Base-by-base conservation (phyloP, 2,888 invertebrate species). In the Craniophora ligustri region DNA sequence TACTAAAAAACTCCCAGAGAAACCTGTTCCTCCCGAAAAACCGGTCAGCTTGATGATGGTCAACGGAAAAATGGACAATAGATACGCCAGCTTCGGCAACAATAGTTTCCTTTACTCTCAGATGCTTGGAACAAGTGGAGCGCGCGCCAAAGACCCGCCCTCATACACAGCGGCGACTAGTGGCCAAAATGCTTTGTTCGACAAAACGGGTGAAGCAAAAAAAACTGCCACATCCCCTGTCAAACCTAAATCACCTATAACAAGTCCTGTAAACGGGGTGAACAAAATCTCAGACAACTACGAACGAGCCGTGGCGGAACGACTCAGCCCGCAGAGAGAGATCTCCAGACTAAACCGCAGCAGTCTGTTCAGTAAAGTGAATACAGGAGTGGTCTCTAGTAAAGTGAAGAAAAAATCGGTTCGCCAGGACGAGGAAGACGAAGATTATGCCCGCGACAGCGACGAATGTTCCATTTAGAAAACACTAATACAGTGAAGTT, bases 401-500 rank as follows among this genome's bases (percentile, higher is more conserved):
- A 86, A 88, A 63, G 85, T 87, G 47, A 87, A 84, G 72, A 86
- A 85, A 73, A 84, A 61, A 55, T 75, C 71, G 14, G 73, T 81
- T 26, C 85, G 85, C 14, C 74, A 78, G 18, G 88, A 88, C 28
- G 92, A 92, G 8, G 94, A 94, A 3, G 93, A 94, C 57, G 94
- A 93, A 1, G 94, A 94, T 65, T 94, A 94, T 81, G 94, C 94
- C 31, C 85, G 93, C 11, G 95, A 95, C 76, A 95, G 95, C 76
- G 95, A 95, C 80, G 95, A 95, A 81, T 95, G 95, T 82, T 95
- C 95, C 83, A 95, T 95, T 88, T 95, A 91, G 86, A 81, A 63
- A 31, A 32, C 42, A 41, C 32, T 23, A 42, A 56, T 51, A 67
- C 67, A 64, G 72, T 75, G 71, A 72, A 72, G 74, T 66, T 79